A percentile compares a stretch with the other conserved stretches of the same genome.
These are phyloP conservation scores for Bovichtus variegatus DNA, from an alignment of 2,797 vertebrate species.

Conservation along the genomic window DNA sequence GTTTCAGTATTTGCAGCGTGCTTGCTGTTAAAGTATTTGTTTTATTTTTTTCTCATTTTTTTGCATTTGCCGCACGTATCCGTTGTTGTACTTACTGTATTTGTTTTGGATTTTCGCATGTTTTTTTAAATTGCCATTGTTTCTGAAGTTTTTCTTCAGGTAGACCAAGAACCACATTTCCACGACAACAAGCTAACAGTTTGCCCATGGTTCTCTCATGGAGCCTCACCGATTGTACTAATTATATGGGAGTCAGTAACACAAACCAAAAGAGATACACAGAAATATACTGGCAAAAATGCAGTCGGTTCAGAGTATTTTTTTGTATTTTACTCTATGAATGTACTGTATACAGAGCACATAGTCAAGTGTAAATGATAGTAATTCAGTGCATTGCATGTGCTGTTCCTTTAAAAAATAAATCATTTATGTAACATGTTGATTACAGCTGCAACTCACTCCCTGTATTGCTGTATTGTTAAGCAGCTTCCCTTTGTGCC, in stretches of 20 bases:
- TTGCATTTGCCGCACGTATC: too few relatives aligned
- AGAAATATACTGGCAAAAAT: too few relatives aligned
- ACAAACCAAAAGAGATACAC: neutral
- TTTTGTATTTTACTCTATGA: neutral
- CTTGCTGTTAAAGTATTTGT: too few relatives aligned
- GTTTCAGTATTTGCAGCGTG: too few relatives aligned
- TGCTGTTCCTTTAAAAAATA: neutral
- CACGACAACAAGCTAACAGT: neutral
- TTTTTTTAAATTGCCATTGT: too few relatives aligned
- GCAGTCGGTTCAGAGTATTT: neutral
- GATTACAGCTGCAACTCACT: neutral
- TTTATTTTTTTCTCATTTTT: too few relatives aligned
- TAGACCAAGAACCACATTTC: too few relatives aligned
- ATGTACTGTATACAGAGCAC: neutral
- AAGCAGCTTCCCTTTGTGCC: conserved; percentile 8
- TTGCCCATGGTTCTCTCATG: neutral
- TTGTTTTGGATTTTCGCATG: too few relatives aligned
- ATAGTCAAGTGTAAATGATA: neutral
- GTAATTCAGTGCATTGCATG: neutral
- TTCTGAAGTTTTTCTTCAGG: too few relatives aligned
- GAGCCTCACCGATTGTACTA: neutral
- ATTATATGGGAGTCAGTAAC: neutral
- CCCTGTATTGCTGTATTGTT: conserved; percentile 3
- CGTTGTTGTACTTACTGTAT: too few relatives aligned
- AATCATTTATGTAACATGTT: conserved; percentile 6